phyloP scores from a whole-genome alignment of 2,888 invertebrate species.

The Ariolimax columbianus region DNA sequence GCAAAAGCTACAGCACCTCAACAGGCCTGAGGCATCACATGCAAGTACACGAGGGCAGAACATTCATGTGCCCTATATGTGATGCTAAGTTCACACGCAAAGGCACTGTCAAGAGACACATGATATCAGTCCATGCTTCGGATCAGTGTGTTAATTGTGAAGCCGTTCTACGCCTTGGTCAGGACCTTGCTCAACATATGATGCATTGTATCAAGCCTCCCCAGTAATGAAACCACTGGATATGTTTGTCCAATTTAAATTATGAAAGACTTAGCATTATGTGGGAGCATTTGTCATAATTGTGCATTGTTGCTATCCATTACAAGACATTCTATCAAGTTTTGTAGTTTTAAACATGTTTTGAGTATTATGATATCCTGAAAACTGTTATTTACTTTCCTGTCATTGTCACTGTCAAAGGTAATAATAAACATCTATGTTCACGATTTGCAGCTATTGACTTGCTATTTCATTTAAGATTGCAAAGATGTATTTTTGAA shows the following conservation, averaged over 20 bases:
- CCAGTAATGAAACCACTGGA: neutral
- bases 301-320: too few relatives aligned
- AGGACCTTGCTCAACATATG: slow-evolving; percentile 30
- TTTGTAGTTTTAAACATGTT: neutral
- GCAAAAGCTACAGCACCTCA: slow-evolving; percentile 48
- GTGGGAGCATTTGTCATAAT: too few relatives aligned
- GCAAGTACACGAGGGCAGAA: slow-evolving; percentile 41
- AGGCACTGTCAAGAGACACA: slow-evolving; percentile 32
- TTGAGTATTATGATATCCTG: neutral
- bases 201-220: slow-evolving; percentile 5
- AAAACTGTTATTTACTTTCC: neutral
- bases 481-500: neutral
- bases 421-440: neutral
- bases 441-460: neutral
- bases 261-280: too few relatives aligned
- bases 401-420: neutral
- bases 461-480: neutral
- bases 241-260: too few relatives aligned
- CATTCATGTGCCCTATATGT: slow-evolving; percentile 42
- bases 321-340: neutral
- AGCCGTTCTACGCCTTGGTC: slow-evolving; percentile 22
- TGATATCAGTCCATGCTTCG: slow-evolving; percentile 32
- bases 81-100: slow-evolving; percentile 43
- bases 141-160: slow-evolving; percentile 29
- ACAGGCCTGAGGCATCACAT: slow-evolving; percentile 42